Base-by-base conservation (phyloP, 2,797 vertebrate genomes). In the Todus mexicanus region DNA sequence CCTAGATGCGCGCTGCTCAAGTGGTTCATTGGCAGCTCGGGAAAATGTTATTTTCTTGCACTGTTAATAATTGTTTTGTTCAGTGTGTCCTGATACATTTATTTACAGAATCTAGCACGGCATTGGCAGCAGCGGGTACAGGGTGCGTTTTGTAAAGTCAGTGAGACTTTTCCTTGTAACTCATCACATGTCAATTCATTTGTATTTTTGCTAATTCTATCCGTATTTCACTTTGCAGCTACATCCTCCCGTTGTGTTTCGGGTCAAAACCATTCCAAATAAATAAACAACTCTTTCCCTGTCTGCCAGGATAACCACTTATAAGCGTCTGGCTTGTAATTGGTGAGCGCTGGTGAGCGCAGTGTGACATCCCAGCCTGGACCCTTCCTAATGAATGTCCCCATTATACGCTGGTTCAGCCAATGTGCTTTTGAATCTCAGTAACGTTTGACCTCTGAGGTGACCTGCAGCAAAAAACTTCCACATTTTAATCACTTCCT, bases 1-100 rank as follows among this genome's bases (percentile, higher is more conserved):
- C 48, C 73, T 54, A 57, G 47, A 54, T 13, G 27, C 27, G 61
- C 66, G 37, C 54, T 71, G 72, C 56, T 64, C 83, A 87, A 43
- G 29, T 60, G 35, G 50, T 38, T 74, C 92, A 90, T 72, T 60
- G 75, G 19, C 9, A 86, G 16, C 61, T 81, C 53, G 73, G 45
- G 79, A 54, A 69, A 82, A 90, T 51, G 77, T 27, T 76, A 59
- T 92, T 94, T 94, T 90, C 64, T 94, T 90, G 81, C 47, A 66
- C 42, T 78, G n/a, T 53, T 95, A 73, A 74, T 54, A 40, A 47
- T 72, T 89, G n/a, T 81, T 76, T 80, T 80, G 70, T 59, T 82
- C 74, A 51, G 77, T 78, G n/a, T 83, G 19, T 71, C 40, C 6
- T 45, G 74, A 68, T 85, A 56, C 69, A 38, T 87, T 93, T 90